Evolutionary conservation across 2,888 invertebrate species (phyloP).

Genomic region (Euplagia quadripunctaria): DNA sequence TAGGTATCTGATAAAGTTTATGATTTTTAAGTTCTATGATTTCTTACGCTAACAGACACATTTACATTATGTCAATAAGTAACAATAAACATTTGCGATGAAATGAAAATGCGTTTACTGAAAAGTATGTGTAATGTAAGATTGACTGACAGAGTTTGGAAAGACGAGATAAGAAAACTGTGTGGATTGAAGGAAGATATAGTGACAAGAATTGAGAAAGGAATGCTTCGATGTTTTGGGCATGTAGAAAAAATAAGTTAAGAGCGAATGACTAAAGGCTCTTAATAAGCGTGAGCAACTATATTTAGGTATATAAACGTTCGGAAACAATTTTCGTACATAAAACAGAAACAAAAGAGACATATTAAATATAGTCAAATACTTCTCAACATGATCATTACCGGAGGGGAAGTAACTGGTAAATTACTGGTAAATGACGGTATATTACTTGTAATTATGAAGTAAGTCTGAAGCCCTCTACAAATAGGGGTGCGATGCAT

Average conservation of each 20-base stretch:
- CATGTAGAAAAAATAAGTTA: too few species aligned
- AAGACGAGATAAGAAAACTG: too few species aligned
- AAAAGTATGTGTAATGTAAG: too few species aligned
- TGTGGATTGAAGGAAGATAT: too few species aligned
- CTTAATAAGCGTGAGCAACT: too few species aligned
- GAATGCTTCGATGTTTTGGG: too few species aligned
- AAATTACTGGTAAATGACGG: slow-evolving; percentile 19
- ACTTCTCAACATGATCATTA: slow-evolving; percentile 12
- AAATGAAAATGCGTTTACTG: too few species aligned
- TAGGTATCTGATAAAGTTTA: too few species aligned
- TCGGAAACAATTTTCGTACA: background rate
- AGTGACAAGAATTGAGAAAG: too few species aligned
- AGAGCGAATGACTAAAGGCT: too few species aligned
- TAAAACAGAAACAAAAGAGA: slow-evolving; percentile 11
- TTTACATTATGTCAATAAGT: background rate
- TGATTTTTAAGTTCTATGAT: background rate
- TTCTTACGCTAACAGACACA: background rate
- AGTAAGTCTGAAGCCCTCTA: slow-evolving; percentile 35
- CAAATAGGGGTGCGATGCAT: slow-evolving; percentile 51
- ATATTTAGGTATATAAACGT: too few species aligned
- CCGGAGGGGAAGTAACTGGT: slow-evolving; percentile 10
- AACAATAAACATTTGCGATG: background rate
- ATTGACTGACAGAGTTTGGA: too few species aligned
- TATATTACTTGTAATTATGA: slow-evolving; percentile 39
- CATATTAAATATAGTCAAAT: background rate